Percentiles rank a stretch among this genome's conserved stretches.
Conservation (phyloP, 2,113 vertebrate species). For the Fregata magnificens region DNA sequence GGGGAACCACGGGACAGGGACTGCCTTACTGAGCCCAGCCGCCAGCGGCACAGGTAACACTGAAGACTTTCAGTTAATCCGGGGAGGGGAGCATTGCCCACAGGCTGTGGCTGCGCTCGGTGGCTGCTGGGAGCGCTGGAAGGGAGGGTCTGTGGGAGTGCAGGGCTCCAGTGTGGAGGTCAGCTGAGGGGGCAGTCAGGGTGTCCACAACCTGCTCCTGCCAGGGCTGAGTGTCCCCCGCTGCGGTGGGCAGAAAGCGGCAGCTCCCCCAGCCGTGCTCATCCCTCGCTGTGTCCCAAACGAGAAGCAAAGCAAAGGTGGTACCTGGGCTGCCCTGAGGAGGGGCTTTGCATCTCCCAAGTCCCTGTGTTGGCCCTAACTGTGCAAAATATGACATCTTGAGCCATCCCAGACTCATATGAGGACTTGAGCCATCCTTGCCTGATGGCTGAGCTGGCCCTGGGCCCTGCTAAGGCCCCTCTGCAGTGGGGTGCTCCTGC, state of each 20-base stretch:
- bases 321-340: background rate
- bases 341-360: background rate
- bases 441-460: background rate
- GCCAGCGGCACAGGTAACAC: background rate
- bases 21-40: background rate
- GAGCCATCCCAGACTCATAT: background rate
- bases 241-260: background rate
- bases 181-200: background rate
- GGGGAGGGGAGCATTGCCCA: background rate
- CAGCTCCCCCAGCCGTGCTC: background rate
- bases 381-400: background rate
- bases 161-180: background rate
- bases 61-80: accelerated
- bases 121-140: background rate
- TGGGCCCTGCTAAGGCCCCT: background rate
- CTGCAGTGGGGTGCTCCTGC: background rate
- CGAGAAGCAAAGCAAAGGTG: background rate
- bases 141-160: background rate
- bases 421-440: background rate
- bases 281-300: background rate
- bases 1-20: background rate
- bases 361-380: background rate
- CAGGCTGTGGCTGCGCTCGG: background rate
- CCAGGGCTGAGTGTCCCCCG: background rate
- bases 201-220: background rate